Percentiles rank a stretch among this genome's conserved stretches.
Evolutionary conservation across 2,888 invertebrate species (phyloP).

Genomic region (Drosophila nigricruria): DNA sequence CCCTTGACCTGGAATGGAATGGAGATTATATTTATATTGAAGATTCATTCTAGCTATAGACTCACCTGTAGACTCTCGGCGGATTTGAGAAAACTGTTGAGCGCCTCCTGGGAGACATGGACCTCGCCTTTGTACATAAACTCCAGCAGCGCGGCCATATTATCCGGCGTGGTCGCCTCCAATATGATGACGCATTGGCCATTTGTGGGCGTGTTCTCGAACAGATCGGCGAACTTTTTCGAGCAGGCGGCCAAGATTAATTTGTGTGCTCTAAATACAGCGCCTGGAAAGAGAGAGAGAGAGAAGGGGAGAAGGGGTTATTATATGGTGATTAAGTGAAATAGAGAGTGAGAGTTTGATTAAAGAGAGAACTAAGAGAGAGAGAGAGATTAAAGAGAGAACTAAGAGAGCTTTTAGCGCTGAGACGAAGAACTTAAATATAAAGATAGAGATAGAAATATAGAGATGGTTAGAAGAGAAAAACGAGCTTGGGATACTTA

Average conservation of each 20-base stretch:
- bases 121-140: conserved; percentile 98
- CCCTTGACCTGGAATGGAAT: conserved; percentile 88
- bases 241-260: conserved; percentile 96
- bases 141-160: conserved; percentile 95
- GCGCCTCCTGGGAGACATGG: conserved; percentile 95
- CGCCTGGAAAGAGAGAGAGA: conserved; percentile 87
- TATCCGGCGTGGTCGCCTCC: conserved; percentile 95
- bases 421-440: too few species aligned
- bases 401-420: background rate
- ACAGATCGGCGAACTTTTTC: conserved; percentile 96
- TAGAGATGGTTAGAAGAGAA: too few species aligned
- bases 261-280: conserved; percentile 96
- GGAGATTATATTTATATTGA: background rate
- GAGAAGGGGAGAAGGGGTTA: background rate
- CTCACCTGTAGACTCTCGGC: conserved; percentile 94
- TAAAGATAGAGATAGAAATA: too few species aligned
- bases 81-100: conserved; percentile 95
- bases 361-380: background rate
- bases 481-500: too few species aligned
- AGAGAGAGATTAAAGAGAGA: background rate
- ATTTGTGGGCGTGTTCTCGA: conserved; percentile 92
- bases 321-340: background rate
- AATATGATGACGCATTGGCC: conserved; percentile 92
- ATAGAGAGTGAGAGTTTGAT: background rate
- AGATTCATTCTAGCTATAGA: background rate